Percentiles rank a stretch among this genome's conserved stretches.
Evolutionary conservation across 2,113 vertebrate genomes (phyloP).

Genomic region (Coryphaenoides rupestris): DNA sequence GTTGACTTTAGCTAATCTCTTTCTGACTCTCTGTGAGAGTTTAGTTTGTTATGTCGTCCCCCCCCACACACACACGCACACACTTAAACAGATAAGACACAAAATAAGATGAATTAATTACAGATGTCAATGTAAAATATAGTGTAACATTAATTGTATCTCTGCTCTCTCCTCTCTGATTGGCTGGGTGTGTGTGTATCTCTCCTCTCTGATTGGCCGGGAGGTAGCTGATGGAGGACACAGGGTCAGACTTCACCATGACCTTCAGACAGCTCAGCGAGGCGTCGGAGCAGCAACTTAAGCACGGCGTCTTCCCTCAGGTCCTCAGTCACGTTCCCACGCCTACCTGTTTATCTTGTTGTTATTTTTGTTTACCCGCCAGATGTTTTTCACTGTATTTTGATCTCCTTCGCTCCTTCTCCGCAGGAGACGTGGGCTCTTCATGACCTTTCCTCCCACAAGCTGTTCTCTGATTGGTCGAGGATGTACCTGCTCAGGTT

Average conservation of each 20-base stretch:
- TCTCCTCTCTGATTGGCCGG: background rate
- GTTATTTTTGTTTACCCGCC: too few relatives aligned
- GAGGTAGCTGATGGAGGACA: conserved; percentile 76
- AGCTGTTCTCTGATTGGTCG: conserved; percentile 74
- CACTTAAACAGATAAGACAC: too few relatives aligned
- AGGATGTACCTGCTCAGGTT: conserved; percentile 70
- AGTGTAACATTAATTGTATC: background rate
- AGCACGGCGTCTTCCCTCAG: conserved; percentile 60
- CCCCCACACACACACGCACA: too few relatives aligned
- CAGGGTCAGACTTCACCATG: conserved; percentile 79
- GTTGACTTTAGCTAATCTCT: too few relatives aligned
- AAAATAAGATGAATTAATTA: too few relatives aligned
- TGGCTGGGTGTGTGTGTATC: background rate
- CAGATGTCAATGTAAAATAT: too few relatives aligned
- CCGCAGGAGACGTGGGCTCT: conserved; percentile 75
- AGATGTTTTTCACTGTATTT: too few relatives aligned
- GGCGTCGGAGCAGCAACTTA: conserved; percentile 65
- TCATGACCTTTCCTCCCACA: conserved; percentile 63
- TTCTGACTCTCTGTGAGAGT: too few relatives aligned
- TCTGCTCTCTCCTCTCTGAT: background rate
- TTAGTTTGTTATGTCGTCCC: too few relatives aligned
- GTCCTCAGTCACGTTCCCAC: conserved; percentile 31
- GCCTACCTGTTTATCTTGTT: too few relatives aligned
- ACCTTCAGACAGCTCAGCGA: conserved; percentile 79
- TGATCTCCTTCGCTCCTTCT: background rate